Evolutionary conservation across 2,888 invertebrate species (phyloP), one percentile per base, ranked within the genome.

Genomic region (Apoderus coryli): DNA sequence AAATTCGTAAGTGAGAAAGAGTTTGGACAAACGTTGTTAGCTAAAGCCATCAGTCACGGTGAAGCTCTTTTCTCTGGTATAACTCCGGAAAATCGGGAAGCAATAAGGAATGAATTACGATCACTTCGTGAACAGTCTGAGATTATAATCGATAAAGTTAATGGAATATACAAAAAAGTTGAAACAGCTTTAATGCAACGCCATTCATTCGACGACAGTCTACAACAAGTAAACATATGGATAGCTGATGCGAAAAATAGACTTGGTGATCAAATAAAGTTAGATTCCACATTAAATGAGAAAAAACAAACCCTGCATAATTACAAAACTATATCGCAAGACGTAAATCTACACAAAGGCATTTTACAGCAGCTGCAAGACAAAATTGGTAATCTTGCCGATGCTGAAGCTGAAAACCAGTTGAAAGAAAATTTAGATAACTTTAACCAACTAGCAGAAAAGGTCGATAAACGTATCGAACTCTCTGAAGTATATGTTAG

Each of bases 161-260:
- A 84, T 52, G 73, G 75, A 10, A 72, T 86, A 2, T 74, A 86
- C 41, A 88, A 89, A 54, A 77, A 79, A 46, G 77, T 89, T 10
- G 92, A 93, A 62, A 80, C 78, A 1, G 78, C 82, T 22, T 69
- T 92, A 37, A 79, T 89, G 52, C 86, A 90, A 46, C 72, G 90
- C 56, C 84, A 86, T 3, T 88, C 89, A 2, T 88, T 93, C 53
- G 90, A 92, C 53, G 90, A 92, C 45, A 88, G 85, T 38, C 80
- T 84, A 43, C 76, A 76, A 26, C 88, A 89, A 65, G 76, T 90
- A 4, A 76, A 78, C 42, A 73, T 77, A 49, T 93, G 92, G 84
- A 68, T 93, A 14, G 67, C 69, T 32, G 88, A 88, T 44, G 72
- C 74, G 1, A 78, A 81, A 51, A 67, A 69, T 27, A 79, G 79